These are phyloP conservation scores for Odontesthes bonariensis DNA, from an alignment of 2,113 vertebrate genomes.

Conservation along the genomic window DNA sequence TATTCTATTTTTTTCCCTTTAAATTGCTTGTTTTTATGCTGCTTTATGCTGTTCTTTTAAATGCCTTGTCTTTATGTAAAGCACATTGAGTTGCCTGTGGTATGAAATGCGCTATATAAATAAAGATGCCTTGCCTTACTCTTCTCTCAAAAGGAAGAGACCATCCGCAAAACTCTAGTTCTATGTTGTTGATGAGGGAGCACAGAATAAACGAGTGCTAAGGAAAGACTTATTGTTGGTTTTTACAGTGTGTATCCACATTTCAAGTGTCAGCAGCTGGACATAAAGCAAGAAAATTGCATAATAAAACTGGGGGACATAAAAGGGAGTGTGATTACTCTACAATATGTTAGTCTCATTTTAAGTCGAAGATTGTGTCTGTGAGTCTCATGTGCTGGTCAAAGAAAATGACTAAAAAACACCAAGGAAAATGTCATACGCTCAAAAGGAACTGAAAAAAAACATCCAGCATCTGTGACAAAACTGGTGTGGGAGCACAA, in stretches of 20 bases:
- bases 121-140: no score
- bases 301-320: constrained; percentile 49
- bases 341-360: not conserved
- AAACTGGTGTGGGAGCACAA: no score
- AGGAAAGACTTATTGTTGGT: constrained; percentile 35
- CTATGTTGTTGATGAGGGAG: not conserved
- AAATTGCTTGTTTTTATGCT: no score
- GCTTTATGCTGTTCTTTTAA: no score
- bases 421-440: no score
- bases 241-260: constrained; percentile 40
- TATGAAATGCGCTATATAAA: no score
- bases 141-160: not conserved
- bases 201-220: constrained; percentile 33
- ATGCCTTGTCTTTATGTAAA: no score
- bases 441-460: no score
- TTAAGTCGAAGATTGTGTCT: constrained; percentile 11
- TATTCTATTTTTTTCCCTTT: no score
- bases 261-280: constrained; percentile 35
- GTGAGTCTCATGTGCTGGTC: not conserved
- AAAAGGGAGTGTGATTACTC: constrained; percentile 25
- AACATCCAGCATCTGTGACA: no score
- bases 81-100: no score
- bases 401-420: no score
- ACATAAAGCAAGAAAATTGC: constrained; percentile 54
- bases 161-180: not conserved